Evolutionary conservation across 2,113 vertebrate genomes (phyloP), one percentile per base, ranked within the genome.

Genomic region (Otus sunia): DNA sequence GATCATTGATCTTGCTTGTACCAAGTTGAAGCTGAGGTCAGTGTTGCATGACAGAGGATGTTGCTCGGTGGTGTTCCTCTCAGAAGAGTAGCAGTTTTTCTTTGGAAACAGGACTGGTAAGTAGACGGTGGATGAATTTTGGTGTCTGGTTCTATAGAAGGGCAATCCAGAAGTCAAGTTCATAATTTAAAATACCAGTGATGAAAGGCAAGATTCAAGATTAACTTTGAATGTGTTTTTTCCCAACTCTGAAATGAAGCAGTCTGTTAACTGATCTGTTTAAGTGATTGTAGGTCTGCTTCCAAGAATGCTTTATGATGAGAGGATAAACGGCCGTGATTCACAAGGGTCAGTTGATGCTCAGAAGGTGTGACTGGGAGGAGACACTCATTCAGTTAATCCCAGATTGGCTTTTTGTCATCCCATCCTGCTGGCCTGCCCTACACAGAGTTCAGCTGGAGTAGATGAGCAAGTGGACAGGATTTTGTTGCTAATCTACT

Each of bases 21-120:
- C 26, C 30, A 63, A 93, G 83, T 53, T 91, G 91, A 94, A 94
- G 76, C 36, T 55, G 85, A 83, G 92, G 90, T 94, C 88, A 80
- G 45, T 58, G 63, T 86, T 73, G 59, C 25, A 39, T 4, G 22
- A 77, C 52, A 39, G 19, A 62, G 39, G 58, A 55, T 66, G 30
- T 17, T 22, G 43, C 68, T 71, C 0, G 0, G 56, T 90, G 49
- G 55, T 21, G 20, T 3, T 32, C 29, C 34, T 76, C 52, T 86
- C 17, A 39, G 60, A 59, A 86, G 64, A 80, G 55, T 1, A 45
- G 47, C 41, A 64, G 32, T 50, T 77, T 92, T 83, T 53, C 53
- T 45, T 59, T 56, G 63, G 58, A 75, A 90, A 39, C 3, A 4
- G 49, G 45, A 34, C 78, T 71, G 56, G 39, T 58, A 12, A 77